Evolutionary conservation across 2,113 vertebrate species (phyloP).

Genomic region (Neodon shergylaensis): DNA sequence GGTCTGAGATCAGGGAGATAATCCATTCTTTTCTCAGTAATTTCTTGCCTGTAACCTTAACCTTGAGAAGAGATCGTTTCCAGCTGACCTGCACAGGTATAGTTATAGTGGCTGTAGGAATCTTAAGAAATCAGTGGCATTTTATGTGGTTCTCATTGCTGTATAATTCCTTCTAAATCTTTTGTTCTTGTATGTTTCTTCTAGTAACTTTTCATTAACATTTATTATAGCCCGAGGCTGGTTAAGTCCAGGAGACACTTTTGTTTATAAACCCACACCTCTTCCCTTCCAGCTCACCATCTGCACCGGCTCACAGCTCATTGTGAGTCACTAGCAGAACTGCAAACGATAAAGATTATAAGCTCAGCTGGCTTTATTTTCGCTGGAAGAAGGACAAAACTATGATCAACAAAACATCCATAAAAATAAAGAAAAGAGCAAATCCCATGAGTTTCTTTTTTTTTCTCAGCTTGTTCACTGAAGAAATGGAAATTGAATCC

Average conservation of each 20-base stretch:
- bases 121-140: conserved; percentile 32
- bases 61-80: background rate
- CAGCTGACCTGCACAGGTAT: conserved; percentile 42
- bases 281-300: conserved; percentile 7
- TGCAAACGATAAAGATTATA: conserved; percentile 41
- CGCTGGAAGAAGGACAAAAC: conserved; percentile 43
- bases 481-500: conserved; percentile 12
- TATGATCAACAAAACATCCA: conserved; percentile 57
- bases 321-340: conserved; percentile 19
- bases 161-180: background rate
- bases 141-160: conserved; percentile 58
- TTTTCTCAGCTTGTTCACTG: conserved; percentile 6
- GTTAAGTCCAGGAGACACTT: conserved; percentile 57
- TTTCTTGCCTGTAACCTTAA: conserved; percentile 15
- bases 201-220: conserved; percentile 55
- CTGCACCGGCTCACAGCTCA: conserved; percentile 33
- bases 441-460: background rate
- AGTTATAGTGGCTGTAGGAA: background rate
- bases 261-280: background rate
- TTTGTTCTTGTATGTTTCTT: conserved; percentile 3
- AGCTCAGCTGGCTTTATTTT: conserved; percentile 61
- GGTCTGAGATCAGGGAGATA: background rate
- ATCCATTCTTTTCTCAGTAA: background rate
- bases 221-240: conserved; percentile 32
- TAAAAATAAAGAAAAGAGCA: conserved; percentile 23